Evolutionary conservation across 2,113 vertebrate species (phyloP), one percentile per base, ranked within the genome.

Genomic region (Thinocorus orbignyianus): DNA sequence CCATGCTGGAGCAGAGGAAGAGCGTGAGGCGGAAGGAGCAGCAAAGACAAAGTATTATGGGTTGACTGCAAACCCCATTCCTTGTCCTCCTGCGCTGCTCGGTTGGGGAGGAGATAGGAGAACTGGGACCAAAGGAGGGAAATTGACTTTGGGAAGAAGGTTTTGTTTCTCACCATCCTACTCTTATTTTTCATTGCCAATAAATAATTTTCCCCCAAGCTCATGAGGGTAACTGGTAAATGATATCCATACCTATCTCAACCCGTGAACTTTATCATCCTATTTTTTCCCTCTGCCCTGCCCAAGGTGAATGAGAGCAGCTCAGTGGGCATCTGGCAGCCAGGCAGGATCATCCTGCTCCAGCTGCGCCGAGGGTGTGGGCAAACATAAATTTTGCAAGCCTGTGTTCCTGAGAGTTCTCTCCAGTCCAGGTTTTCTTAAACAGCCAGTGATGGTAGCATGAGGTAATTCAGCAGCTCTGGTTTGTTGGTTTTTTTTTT

Each of bases 11-110:
- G 60, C 31, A 37, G 65, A 23, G 48, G 33, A 83, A 55, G 46
- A 37, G 8, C 0, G 0, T 52, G 60, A 87, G 42, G 17, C 66
- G 60, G 55, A 74, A 70, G 31, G 37, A 81, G 24, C 25, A 35
- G 55, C 24, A 52, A 44, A 92, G 11, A 17, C 24, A 9, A 54
- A 88, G 33, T 44, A 7, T 52, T 84, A 8, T 0, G 3, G 20
- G 9, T 44, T 39, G 35, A 66, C 31, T 2, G 6, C 35, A 76
- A 5, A 3, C 30, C 11, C 3, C 10, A 0, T 52, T 66, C 7
- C 17, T 13, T 5, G 8, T 31, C 16, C 11, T 13, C 2, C 7
- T 44, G 61, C 0, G 2, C 30, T 0, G 0, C 62, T 65, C 1
- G 25, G 9, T 8, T 49, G n/a, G 7, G 35, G 54, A 73, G 60